Percentiles rank a stretch among this genome's conserved stretches.
Evolutionary conservation across 1,140 invertebrate genomes (phyloP).

Genomic region (Euborellia annulipes): DNA sequence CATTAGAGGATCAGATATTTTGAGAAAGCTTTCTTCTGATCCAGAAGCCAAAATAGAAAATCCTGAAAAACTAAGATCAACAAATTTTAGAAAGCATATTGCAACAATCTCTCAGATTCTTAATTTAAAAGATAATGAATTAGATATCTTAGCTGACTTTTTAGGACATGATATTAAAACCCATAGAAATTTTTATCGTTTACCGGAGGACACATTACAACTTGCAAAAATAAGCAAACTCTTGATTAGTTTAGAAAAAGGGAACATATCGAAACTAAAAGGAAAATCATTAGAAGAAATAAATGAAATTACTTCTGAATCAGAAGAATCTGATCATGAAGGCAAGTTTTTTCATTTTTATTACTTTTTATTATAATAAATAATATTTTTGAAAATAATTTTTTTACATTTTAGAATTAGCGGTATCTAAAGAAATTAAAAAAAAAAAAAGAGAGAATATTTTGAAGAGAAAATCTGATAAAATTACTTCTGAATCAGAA

Average conservation of each 20-base stretch:
- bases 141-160: constrained; percentile 11
- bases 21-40: constrained; percentile 8
- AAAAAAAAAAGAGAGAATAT: too few relatives aligned
- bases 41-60: constrained; percentile 5
- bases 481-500: too few relatives aligned
- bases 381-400: too few relatives aligned
- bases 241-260: not conserved
- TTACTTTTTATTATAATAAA: too few relatives aligned
- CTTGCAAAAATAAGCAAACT: constrained; percentile 2
- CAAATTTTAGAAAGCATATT: constrained; percentile 14
- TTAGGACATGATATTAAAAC: constrained; percentile 11
- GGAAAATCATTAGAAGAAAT: not conserved
- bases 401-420: too few relatives aligned
- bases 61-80: constrained; percentile 11
- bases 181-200: constrained; percentile 9
- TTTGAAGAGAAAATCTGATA: too few relatives aligned
- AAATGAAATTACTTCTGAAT: too few relatives aligned
- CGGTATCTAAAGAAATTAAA: too few relatives aligned
- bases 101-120: constrained; percentile 13
- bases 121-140: constrained; percentile 11
- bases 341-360: too few relatives aligned
- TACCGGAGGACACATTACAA: constrained; percentile 2
- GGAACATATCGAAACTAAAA: not conserved
- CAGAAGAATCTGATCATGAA: too few relatives aligned
- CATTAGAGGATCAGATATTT: not conserved